Evolutionary conservation across 2,888 invertebrate species (phyloP), one percentile per base, ranked within the genome.

Genomic region (Diploptera punctata): DNA sequence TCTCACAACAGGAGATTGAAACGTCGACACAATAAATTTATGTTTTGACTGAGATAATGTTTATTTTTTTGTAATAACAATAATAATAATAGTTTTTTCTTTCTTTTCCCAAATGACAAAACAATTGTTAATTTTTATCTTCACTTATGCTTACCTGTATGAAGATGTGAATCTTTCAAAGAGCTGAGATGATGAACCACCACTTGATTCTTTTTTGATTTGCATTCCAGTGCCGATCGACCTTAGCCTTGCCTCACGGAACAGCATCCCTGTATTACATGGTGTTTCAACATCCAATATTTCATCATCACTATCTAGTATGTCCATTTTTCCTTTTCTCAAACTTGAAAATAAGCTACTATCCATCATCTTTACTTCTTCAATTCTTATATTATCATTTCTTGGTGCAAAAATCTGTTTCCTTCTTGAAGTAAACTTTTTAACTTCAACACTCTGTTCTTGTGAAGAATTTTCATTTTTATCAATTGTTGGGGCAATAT

Each of bases 231-330:
- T 47, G n/a, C 18, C 9, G 5, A 4, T 24, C 3, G 9, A 13
- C 24, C 9, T 4, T 24, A 52, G 13, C 10, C 13, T 3, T 52
- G 24, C 38, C 18, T 29, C 16, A 43, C 19, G 65, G 1, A 65
- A 43, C 26, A 65, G 4, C 18, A 0, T 7, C 1, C 26, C 29
- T 26, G 47, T 26, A 29, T 47, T 18, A 18, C 24, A 65, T 3
- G 65, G 47, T 10, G 65, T 65, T 9, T 18, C 44, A 10, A 65
- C 47, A 26, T 65, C 65, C 13, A 65, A 13, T 29, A 26, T 16
- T 29, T 65, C 65, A 21, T 44, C 44, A 21, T 65, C 44, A 29
- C n/a, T 29, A 29, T 29, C 24, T 24, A 13, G 24, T 24, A n/a
- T n/a, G n/a, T 52, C 24, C 52, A 24, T 3, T 13, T 9, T 47